Conservation (phyloP, 1,140 invertebrate species). For the Theocolax elegans region DNA sequence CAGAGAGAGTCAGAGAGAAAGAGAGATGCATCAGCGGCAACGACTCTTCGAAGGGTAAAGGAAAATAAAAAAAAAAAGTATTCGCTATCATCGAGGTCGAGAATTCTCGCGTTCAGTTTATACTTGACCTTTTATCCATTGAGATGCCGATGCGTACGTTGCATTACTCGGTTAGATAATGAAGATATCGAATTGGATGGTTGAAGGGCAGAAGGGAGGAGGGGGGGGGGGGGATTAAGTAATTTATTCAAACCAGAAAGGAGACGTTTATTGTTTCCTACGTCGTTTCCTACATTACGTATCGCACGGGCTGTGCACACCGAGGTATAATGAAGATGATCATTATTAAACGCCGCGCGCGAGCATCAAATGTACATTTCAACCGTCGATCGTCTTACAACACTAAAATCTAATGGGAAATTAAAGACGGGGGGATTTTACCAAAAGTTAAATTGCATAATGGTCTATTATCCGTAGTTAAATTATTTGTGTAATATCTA, state of each 20-base stretch:
- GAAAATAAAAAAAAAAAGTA: not conserved
- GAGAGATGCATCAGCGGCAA: not conserved
- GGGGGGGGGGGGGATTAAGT: slow-evolving; percentile 8
- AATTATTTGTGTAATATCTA: slow-evolving; percentile 21
- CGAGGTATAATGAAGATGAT: not conserved
- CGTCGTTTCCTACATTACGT: too few species aligned
- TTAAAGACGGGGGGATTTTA: slow-evolving; percentile 13
- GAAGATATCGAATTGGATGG: slow-evolving; percentile 41
- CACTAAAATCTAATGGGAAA: slow-evolving; percentile 29
- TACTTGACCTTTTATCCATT: not conserved
- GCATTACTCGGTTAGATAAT: slow-evolving; percentile 35
- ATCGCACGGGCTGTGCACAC: too few species aligned
- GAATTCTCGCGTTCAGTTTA: not conserved
- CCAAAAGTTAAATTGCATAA: slow-evolving; percentile 9
- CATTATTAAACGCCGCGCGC: slow-evolving; percentile 14
- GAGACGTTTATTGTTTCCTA: slow-evolving; percentile 19
- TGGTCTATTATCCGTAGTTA: not conserved
- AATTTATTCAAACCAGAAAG: slow-evolving; percentile 8
- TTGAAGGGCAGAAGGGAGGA: too few species aligned
- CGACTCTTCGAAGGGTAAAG: too few species aligned
- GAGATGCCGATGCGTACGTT: slow-evolving; percentile 22
- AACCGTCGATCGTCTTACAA: not conserved
- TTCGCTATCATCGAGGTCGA: slow-evolving; percentile 22
- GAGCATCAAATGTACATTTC: too few species aligned
- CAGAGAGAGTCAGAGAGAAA: not conserved